A percentile compares a stretch with the other conserved stretches of the same genome.
phyloP scores from a whole-genome alignment of 1,140 invertebrate genomes.

The Drosophila ercepeae region DNA sequence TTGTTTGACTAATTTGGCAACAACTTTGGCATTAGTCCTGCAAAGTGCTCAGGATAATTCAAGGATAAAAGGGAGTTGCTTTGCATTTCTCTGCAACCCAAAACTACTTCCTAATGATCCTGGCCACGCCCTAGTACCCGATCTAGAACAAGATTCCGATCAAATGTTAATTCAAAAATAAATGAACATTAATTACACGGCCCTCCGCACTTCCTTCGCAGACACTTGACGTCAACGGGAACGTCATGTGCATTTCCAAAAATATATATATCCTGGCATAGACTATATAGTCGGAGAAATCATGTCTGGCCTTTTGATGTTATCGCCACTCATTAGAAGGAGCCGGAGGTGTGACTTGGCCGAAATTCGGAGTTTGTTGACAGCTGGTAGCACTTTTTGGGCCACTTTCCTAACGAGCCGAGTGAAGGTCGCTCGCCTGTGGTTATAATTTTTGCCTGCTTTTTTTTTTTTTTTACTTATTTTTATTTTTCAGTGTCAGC shows the following conservation, averaged over 20 bases:
- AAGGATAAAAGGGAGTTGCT: not conserved
- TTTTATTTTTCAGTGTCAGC: slow-evolving; percentile 29
- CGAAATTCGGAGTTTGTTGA: slow-evolving; percentile 53
- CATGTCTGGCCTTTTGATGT: slow-evolving; percentile 82
- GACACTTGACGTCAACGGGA: slow-evolving; percentile 27
- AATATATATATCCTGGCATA: too few relatives aligned
- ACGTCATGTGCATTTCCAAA: slow-evolving; percentile 31
- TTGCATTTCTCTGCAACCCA: not conserved
- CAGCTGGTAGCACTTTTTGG: slow-evolving; percentile 71
- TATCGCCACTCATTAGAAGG: slow-evolving; percentile 69
- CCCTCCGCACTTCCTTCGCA: slow-evolving; percentile 29
- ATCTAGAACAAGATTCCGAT: slow-evolving; percentile 30
- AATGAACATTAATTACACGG: slow-evolving; percentile 80
- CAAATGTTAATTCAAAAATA: slow-evolving; percentile 82
- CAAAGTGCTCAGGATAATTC: slow-evolving; percentile 12
- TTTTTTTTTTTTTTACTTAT: not conserved
- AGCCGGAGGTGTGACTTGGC: slow-evolving; percentile 47
- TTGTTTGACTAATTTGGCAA: not conserved
- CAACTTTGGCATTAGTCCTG: slow-evolving; percentile 66
- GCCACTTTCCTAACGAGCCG: slow-evolving; percentile 54
- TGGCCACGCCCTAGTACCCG: slow-evolving; percentile 19
- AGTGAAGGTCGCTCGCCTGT: slow-evolving; percentile 23
- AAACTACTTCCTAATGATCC: slow-evolving; percentile 37
- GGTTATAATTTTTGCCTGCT: slow-evolving; percentile 10
- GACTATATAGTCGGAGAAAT: slow-evolving; percentile 57